Base-by-base conservation (phyloP, 2,888 invertebrate genomes). In the Malacosoma neustria region DNA sequence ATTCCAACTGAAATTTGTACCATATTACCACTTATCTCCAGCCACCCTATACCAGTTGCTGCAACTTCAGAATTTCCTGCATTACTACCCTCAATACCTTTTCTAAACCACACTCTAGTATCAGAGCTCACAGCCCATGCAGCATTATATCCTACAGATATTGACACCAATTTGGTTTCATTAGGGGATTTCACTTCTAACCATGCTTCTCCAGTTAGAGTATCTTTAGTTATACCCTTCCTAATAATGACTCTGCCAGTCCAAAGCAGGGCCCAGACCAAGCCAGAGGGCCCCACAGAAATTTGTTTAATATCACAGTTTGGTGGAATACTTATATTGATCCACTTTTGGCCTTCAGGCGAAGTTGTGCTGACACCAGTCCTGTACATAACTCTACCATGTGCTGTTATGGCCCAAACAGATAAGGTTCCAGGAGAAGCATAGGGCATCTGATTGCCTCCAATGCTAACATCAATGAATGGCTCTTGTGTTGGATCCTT, bases 321-420 rank as follows among this genome's bases (percentile, higher is more conserved):
- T 29, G 90, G 88, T 32, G 93, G 91, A 36, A 93, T 90, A 47
- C 90, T 89, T 33, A 97, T 88, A 41, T 91, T 90, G 12, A 90
- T 90, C 97, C 97, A 97, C 34, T 92, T 89, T 35, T 90, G 87
- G 1, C 97, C 97, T 84, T 97, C 97, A 1, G 97, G 97, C 12
- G 93, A 92, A 30, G 88, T 90, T 34, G 90, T 90, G 45, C 90
- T 92, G 1, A 96, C 95, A 9, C 93, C 94, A 40, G 91, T 89
- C 52, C 97, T 89, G 59, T 92, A 94, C 93, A 96, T 94, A 14
- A 96, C 94, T 61, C 96, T 86, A 36, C 97, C 97, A 64, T 95
- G 93, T 22, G 96, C 93, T 14, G 97, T 97, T 36, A 97, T 94
- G 6, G 96, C 94, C 97, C 97, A 98, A 5, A 98, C 96, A 41